A percentile compares a stretch with the other conserved stretches of the same genome.
These are phyloP conservation scores for Drosophila pruinosa DNA, from an alignment of 1,140 invertebrate genomes.

Conservation along the genomic window DNA sequence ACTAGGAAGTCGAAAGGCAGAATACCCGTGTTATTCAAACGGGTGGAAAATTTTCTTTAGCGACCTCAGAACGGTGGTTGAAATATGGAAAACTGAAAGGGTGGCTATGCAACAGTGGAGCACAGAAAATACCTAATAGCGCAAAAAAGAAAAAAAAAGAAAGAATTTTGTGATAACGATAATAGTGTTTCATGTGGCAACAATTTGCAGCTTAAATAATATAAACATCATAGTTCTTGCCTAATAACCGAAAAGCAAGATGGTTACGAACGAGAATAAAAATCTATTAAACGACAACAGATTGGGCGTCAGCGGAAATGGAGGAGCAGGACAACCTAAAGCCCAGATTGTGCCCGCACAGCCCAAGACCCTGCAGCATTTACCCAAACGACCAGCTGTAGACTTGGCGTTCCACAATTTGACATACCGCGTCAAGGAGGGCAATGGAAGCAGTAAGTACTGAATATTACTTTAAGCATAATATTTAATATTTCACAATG, in stretches of 20 bases:
- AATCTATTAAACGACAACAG: constrained; percentile 83
- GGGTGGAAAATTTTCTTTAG: constrained; percentile 72
- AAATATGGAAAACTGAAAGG: constrained; percentile 44
- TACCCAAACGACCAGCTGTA: constrained; percentile 92
- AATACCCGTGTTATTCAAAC: constrained; percentile 31
- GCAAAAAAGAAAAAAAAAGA: constrained; percentile 18
- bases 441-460: constrained; percentile 90
- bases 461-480: constrained; percentile 13
- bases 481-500: background rate
- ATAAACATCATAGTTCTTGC: constrained; percentile 5
- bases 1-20: constrained; percentile 23
- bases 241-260: constrained; percentile 44
- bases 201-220: background rate
- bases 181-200: background rate
- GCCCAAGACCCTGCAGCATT: constrained; percentile 90
- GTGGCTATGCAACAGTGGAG: constrained; percentile 20
- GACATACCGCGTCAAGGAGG: constrained; percentile 92
- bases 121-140: too few relatives aligned
- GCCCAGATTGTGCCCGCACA: constrained; percentile 85
- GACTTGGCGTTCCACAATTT: constrained; percentile 94
- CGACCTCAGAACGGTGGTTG: constrained; percentile 59
- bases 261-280: constrained; percentile 82
- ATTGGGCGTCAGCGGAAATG: constrained; percentile 54
- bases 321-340: constrained; percentile 52
- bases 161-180: background rate